Conservation (phyloP, 1,140 invertebrate genomes). For the Aphidius gifuensis region DNA sequence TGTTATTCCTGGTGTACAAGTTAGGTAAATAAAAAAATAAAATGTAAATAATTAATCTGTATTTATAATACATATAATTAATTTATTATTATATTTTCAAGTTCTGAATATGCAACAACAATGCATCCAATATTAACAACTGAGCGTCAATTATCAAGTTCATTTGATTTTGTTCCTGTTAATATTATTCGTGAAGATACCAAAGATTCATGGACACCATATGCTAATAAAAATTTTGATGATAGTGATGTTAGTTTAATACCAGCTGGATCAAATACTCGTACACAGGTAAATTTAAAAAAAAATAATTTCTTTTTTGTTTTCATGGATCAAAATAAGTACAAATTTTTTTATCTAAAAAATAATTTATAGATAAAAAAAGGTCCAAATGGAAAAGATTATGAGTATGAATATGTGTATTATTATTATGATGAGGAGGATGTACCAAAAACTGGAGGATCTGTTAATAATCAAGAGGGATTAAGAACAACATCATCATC, state of each 20-base stretch:
- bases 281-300: slow-evolving; percentile 43
- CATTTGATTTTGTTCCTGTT: slow-evolving; percentile 51
- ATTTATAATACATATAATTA: background rate
- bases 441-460: slow-evolving; percentile 54
- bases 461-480: slow-evolving; percentile 60
- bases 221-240: slow-evolving; percentile 43
- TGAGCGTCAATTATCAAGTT: slow-evolving; percentile 34
- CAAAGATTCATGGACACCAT: slow-evolving; percentile 38
- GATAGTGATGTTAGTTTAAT: slow-evolving; percentile 50
- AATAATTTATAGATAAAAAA: slow-evolving; percentile 72
- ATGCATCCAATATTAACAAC: slow-evolving; percentile 50
- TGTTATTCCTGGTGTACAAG: slow-evolving; percentile 41
- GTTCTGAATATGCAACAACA: slow-evolving; percentile 49
- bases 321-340: background rate
- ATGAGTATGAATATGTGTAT: slow-evolving; percentile 88
- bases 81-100: slow-evolving; percentile 26
- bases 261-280: slow-evolving; percentile 49
- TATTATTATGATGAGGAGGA: slow-evolving; percentile 86
- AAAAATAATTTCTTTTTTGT: background rate
- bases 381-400: slow-evolving; percentile 85
- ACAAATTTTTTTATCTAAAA: background rate
- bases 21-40: slow-evolving; percentile 35
- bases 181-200: slow-evolving; percentile 50
- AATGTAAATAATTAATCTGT: slow-evolving; percentile 3
- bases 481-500: slow-evolving; percentile 50